These are phyloP conservation scores for Epizoanthus rinbou DNA, from an alignment of 92 coral and sea anemone species.

Conservation along the genomic window DNA sequence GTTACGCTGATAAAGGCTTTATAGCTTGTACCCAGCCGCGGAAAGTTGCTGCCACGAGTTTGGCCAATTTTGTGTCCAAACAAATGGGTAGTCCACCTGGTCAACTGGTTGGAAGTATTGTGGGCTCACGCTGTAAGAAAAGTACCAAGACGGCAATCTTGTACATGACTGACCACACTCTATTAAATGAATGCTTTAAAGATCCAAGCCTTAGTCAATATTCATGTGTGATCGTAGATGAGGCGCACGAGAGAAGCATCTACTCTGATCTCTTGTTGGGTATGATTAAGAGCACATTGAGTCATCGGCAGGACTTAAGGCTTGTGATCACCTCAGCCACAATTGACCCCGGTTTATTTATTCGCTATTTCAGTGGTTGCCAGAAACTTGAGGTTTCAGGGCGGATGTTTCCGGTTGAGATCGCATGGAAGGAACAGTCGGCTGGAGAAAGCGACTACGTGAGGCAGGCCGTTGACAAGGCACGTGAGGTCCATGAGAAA, in stretches of 20 bases:
- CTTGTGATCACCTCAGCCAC: slow-evolving; percentile 95
- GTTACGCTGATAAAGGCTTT: slow-evolving; percentile 54
- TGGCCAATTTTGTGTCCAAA: slow-evolving; percentile 74
- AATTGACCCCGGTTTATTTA: slow-evolving; percentile 78
- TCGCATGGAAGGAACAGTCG: slow-evolving; percentile 50
- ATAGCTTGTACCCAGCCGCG: slow-evolving; percentile 95
- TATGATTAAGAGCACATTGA: slow-evolving; percentile 84
- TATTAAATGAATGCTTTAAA: slow-evolving; percentile 82
- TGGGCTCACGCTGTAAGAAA: slow-evolving; percentile 65
- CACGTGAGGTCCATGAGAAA: slow-evolving; percentile 66
- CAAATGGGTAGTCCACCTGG: slow-evolving; percentile 79
- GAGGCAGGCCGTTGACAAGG: slow-evolving; percentile 66
- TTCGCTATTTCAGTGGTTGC: slow-evolving; percentile 71
- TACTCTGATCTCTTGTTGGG: slow-evolving; percentile 92
- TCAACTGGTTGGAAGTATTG: slow-evolving; percentile 78
- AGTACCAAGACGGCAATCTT: slow-evolving; percentile 51
- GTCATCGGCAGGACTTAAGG: slow-evolving; percentile 72
- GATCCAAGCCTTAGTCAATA: slow-evolving; percentile 66
- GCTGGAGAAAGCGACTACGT: slow-evolving; percentile 61
- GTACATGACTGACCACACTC: slow-evolving; percentile 88
- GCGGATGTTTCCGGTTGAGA: slow-evolving; percentile 88
- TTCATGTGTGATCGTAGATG: slow-evolving; percentile 93
- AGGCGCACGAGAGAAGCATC: slow-evolving; percentile 95
- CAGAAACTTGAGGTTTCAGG: slow-evolving; percentile 87
- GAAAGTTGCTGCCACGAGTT: slow-evolving; percentile 93